Conservation (phyloP, 2,888 invertebrate genomes). For the Amphipyra tragopoginis region DNA sequence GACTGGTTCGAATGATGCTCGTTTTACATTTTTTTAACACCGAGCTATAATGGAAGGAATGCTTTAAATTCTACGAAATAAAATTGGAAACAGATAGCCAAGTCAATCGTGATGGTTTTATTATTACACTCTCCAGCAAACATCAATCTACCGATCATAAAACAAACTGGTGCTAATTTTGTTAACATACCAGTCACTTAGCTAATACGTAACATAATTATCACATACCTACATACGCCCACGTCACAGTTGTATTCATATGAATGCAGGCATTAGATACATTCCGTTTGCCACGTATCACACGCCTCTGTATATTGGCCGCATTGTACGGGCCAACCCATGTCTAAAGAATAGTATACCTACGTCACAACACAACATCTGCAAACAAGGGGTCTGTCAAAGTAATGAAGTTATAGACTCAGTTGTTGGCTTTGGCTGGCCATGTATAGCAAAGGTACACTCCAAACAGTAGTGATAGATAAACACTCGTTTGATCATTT, state of each 20-base stretch:
- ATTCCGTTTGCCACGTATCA: conserved; percentile 30
- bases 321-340: conserved; percentile 10
- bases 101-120: conserved; percentile 29
- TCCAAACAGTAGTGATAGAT: background rate
- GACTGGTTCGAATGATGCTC: too few species aligned
- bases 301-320: conserved; percentile 14
- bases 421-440: conserved; percentile 29
- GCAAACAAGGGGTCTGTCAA: conserved; percentile 46
- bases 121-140: conserved; percentile 11
- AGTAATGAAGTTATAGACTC: conserved; percentile 28
- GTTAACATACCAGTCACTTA: conserved; percentile 20
- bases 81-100: background rate
- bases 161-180: conserved; percentile 22
- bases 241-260: conserved; percentile 7
- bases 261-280: conserved; percentile 7
- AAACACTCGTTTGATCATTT: too few species aligned
- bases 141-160: conserved; percentile 21
- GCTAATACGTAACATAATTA: conserved; percentile 37
- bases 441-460: background rate
- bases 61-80: background rate
- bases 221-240: conserved; percentile 24
- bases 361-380: conserved; percentile 32
- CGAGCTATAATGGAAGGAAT: background rate
- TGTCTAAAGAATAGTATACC: conserved; percentile 26
- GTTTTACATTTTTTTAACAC: too few species aligned